phyloP scores from a whole-genome alignment of 2,888 invertebrate genomes.

The Brassicogethes aeneus region DNA sequence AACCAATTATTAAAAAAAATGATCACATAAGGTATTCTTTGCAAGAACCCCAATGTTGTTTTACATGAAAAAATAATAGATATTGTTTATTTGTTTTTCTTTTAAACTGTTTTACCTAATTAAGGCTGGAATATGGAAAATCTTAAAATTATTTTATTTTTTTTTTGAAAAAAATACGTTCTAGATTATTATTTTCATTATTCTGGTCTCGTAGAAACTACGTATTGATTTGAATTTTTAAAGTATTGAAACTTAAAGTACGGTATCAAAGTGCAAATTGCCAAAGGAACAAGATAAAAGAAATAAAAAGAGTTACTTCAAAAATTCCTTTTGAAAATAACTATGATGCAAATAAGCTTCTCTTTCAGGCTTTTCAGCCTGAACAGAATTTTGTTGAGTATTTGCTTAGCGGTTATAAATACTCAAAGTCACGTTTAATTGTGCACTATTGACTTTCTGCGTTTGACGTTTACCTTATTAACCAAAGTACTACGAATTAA shows the following conservation, averaged over 20 bases:
- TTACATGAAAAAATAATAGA: too few species aligned
- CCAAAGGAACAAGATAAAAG: constrained; percentile 15
- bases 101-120: too few species aligned
- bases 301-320: background rate
- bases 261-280: constrained; percentile 17
- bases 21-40: too few species aligned
- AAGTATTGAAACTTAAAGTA: constrained; percentile 5
- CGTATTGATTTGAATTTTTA: background rate
- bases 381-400: background rate
- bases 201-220: background rate
- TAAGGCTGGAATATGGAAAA: too few species aligned
- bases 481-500: too few species aligned
- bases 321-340: background rate
- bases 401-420: background rate
- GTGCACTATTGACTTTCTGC: too few species aligned
- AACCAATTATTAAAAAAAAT: too few species aligned
- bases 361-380: background rate
- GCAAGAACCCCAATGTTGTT: too few species aligned
- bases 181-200: background rate
- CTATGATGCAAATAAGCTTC: background rate
- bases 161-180: background rate
- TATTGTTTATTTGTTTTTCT: too few species aligned
- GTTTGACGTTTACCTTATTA: too few species aligned
- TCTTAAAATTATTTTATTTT: too few species aligned
- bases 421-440: too few species aligned